Evolutionary conservation across 2,888 invertebrate species (phyloP), one percentile per base, ranked within the genome.

Genomic region (Augiades crinisus): DNA sequence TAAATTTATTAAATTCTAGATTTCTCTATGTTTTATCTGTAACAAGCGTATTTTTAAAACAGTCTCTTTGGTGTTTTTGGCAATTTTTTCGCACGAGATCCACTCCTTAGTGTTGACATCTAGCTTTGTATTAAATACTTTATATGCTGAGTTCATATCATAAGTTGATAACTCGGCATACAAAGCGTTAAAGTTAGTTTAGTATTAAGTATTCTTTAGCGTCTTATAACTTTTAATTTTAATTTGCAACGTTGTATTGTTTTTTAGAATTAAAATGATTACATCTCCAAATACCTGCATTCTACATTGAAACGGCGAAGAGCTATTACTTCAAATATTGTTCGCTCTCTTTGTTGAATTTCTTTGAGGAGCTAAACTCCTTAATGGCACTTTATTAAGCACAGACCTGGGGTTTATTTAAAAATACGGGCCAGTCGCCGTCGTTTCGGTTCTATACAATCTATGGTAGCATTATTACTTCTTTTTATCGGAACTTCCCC

Each of bases 401-500:
- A 12, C 41, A 43, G 47, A 27, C 36, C 50, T 36, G 43, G 36
- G 51, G 54, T 66, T 62, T 67, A 60, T 68, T 73, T 69, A 63
- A 63, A 70, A 71, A 70, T 71, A 68, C 62, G 69, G 51, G 44
- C 33, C 46, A 34, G 54, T 52, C 55, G 22, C 41, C 52, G 33
- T 47, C 40, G 40, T 52, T 27, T 55, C 53, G 51, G n/a, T 52
- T 45, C 41, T 53, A 37, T 43, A 56, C 53, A 65, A 68, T 68
- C 68, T 64, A 68, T 64, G 62, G 62, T 58, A 62, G 57, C 61
- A 64, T 66, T 59, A 61, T 70, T 72, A 65, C 65, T 60, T 65
- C 68, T 73, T 72, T 67, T 70, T 69, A 67, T 64, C 68, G 64
- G 60, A 72, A 70, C 65, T 71, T 72, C 70, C 73, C 68, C 69